Evolutionary conservation across 2,113 vertebrate species (phyloP), one percentile per base, ranked within the genome.

Genomic region (Notechis scutatus): DNA sequence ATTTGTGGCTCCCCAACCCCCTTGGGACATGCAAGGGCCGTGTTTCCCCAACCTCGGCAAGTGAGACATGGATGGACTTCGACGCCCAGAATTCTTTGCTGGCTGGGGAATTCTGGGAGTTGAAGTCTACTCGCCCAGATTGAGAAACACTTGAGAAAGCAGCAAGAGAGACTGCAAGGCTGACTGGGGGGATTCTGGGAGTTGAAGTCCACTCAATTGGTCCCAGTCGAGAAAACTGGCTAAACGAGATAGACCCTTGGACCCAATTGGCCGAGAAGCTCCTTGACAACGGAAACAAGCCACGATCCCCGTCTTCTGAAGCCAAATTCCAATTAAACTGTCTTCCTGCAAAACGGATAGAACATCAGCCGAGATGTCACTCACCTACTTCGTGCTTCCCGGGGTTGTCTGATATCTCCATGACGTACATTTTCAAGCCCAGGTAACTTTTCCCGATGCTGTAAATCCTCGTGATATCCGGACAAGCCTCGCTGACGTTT

Each of bases 401-500:
- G 0, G 99, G 99, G 90, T 98, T 98, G 95, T 99, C 99, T 0
- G 99, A 99, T 96, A 99, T 98, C 96, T 99, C 99, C 99, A 99
- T 99, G 92, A 98, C 99, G 7, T 99, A 99, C 74, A 99, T 97
- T 94, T 99, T 99, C 94, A 99, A 97, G 59, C 99, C 99, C 89
- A 93, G 97, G 96, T 98, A 98, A 97, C 99, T 99, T 96, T 97
- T 98, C 39, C 99, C 99, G 0, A 99, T 99, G 97, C 98, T 99
- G 98, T 99, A 99, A 96, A 99, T 89, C 0, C 98, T 98, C 5
- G 99, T 99, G 97, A 99, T 99, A 97, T 99, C 94, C 0, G 99
- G 99, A 29, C 99, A 99, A 47, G 98, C 96, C 0, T 99, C 98
- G 0, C 94, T 98, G 94, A 99, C 99, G 57, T 97, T 93, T 97